phyloP scores from a whole-genome alignment of 2,113 vertebrate species.

The Cromileptes altivelis region DNA sequence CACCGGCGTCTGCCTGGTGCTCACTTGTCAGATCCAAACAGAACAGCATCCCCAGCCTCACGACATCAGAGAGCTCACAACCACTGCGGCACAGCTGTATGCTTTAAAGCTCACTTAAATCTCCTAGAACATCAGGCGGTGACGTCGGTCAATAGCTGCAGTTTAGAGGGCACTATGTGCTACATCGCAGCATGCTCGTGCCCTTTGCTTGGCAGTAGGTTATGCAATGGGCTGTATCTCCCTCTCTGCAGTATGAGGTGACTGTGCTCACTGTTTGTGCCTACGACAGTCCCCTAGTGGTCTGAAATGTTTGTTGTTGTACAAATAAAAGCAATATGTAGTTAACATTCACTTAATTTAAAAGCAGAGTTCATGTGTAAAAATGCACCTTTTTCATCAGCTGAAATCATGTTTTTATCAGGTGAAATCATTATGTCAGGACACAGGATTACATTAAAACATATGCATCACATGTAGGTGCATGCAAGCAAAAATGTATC shows the following conservation, averaged over 20 bases:
- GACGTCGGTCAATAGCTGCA: conserved; percentile 24
- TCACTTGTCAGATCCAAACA: conserved; percentile 11
- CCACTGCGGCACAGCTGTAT: background rate
- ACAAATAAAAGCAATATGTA: background rate
- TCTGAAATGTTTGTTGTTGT: background rate
- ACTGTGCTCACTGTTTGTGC: conserved; percentile 14
- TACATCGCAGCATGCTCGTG: background rate
- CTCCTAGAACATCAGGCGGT: conserved; percentile 20
- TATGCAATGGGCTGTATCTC: conserved; percentile 13
- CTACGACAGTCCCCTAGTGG: conserved; percentile 30
- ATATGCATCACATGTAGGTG: background rate
- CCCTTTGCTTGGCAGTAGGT: conserved; percentile 20
- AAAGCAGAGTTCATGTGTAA: background rate
- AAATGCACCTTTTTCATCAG: background rate
- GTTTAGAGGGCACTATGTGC: conserved; percentile 2
- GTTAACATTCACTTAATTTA: background rate
- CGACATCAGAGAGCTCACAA: conserved; percentile 18
- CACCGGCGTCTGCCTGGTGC: conserved; percentile 11
- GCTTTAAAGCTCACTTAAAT: conserved; percentile 39
- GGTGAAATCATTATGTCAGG: background rate
- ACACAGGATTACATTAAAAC: background rate
- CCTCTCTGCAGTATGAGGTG: conserved; percentile 32
- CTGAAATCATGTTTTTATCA: background rate
- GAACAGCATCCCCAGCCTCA: conserved; percentile 1
- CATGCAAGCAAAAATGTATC: background rate